phyloP scores from a whole-genome alignment of 2,888 invertebrate species.

The Coenonympha glycerion region DNA sequence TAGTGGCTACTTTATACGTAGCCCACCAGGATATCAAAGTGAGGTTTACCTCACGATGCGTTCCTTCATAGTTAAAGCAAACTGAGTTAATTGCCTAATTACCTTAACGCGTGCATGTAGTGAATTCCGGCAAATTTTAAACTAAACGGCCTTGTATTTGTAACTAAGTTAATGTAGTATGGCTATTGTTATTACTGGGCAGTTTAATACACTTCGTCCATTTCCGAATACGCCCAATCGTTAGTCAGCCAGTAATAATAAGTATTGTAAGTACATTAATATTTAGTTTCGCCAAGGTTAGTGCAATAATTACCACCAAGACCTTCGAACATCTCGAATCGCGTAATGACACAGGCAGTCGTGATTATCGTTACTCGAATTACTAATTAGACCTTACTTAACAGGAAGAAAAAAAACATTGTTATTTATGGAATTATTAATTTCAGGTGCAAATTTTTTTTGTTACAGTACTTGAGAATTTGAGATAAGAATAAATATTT shows the following conservation, averaged over 20 bases:
- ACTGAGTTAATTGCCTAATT: no score
- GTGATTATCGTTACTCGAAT: background rate
- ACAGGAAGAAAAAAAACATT: background rate
- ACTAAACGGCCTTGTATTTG: background rate
- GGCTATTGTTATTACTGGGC: background rate
- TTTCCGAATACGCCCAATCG: constrained; percentile 7
- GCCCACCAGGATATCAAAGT: no score
- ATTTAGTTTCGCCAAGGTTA: constrained; percentile 10
- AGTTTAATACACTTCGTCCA: background rate
- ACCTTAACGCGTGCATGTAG: background rate
- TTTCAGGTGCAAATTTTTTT: no score
- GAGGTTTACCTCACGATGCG: no score
- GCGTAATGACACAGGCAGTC: constrained; percentile 1
- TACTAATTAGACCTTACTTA: background rate
- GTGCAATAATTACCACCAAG: constrained; percentile 8
- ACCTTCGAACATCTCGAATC: constrained; percentile 14
- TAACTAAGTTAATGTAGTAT: background rate
- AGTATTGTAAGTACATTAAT: constrained; percentile 19
- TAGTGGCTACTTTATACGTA: no score
- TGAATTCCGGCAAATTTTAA: background rate
- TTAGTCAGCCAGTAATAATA: constrained; percentile 10
- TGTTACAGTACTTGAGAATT: no score
- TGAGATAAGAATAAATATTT: no score
- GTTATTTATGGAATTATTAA: no score
- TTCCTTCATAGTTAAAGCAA: no score